A percentile compares a stretch with the other conserved stretches of the same genome.
Evolutionary conservation across 2,113 vertebrate genomes (phyloP).

Genomic region (Leucopsar rothschildi): DNA sequence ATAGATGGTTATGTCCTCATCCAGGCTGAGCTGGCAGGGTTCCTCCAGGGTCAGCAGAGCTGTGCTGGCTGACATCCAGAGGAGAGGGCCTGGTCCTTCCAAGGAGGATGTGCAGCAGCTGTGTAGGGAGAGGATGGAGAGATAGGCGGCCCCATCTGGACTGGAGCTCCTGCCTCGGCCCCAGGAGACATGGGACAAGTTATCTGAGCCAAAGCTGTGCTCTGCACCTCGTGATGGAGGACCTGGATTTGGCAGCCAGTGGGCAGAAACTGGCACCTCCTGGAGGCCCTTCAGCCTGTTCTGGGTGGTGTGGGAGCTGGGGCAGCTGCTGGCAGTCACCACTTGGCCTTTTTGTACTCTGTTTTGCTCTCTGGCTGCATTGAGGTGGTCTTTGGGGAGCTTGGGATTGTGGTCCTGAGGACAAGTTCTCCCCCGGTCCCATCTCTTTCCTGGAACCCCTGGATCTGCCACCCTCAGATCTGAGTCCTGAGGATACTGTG

Average conservation of each 20-base stretch:
- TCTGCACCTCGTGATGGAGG: neutral
- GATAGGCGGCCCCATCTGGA: neutral
- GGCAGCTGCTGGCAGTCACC: neutral
- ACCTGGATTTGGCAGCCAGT: neutral
- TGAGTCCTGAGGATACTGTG: neutral
- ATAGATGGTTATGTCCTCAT: conserved; percentile 11
- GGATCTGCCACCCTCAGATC: neutral
- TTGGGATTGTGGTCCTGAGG: neutral
- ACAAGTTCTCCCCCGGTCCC: neutral
- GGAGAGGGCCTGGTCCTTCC: neutral
- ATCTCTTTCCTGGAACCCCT: neutral
- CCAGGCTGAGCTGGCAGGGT: conserved; percentile 1
- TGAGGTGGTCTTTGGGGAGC: neutral
- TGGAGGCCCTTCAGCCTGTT: neutral
- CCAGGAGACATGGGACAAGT: neutral
- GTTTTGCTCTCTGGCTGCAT: neutral
- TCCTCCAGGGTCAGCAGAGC: conserved; percentile 22
- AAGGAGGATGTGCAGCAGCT: neutral
- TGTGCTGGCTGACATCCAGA: neutral
- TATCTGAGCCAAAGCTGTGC: neutral
- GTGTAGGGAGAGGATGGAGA: neutral
- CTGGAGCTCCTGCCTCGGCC: neutral
- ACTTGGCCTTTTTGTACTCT: neutral
- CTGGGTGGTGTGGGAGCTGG: neutral
- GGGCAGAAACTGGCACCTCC: neutral